Evolutionary conservation across 2,113 vertebrate species (phyloP), one percentile per base, ranked within the genome.

Genomic region (Pseudorhombus dupliciocellatus): DNA sequence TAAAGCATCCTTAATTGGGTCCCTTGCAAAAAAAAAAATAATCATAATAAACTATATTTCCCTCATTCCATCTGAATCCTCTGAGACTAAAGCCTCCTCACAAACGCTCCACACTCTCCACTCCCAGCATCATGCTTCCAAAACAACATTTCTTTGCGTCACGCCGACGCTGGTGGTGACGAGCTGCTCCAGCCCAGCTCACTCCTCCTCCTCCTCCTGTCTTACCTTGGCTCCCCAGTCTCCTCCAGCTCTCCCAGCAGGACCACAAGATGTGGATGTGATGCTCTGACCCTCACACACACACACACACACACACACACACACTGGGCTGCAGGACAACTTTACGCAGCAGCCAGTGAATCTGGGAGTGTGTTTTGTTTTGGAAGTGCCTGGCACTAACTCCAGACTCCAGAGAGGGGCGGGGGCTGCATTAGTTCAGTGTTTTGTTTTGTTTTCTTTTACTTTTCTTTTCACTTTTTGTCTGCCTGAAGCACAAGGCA

Each of bases 91-190:
- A 37, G 2, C 34, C 34, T 37, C 34, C 10, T 11, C 34, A 37
- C 34, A 37, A 37, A 18, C 40, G 40, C 46, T n/a, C 46, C 12
- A 7, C 46, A n/a, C 46, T 56, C 57, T 58, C 20, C 31, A 53
- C 75, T 46, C 34, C 34, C 48, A 68, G 76, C 76, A 57, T 70
- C 46, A 24, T 7, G 80, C 66, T 69, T 70, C 69, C 79, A 66
- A 76, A 88, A 81, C 77, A 83, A 68, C 59, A 11, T 77, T 66
- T 62, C 71, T 55, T 84, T 89, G 81, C 89, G 91, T 90, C 92
- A 92, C 14, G 60, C 28, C 83, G 82, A 89, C 91, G 89, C 78
- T 71, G 21, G 14, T 31, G 15, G 68, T 92, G 91, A 92, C 90
- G 90, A 75, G 1, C 31, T 24, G 62, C 51, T 79, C 70, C 76